Base-by-base conservation (phyloP, 2,888 invertebrate species). In the Lissocephala sabroskyi region DNA sequence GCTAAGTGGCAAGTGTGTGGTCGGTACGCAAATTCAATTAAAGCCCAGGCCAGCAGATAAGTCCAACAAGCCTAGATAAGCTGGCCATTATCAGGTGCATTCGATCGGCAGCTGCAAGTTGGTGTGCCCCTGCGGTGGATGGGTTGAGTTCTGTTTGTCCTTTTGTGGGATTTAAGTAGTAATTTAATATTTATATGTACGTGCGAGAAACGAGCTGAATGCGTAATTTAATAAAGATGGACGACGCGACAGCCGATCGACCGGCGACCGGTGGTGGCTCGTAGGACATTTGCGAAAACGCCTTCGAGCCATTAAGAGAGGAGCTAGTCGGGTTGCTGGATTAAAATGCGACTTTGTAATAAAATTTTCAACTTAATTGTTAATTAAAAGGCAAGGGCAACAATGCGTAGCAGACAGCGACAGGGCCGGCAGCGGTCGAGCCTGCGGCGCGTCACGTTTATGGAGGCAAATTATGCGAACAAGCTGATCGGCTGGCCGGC, bases 351-450 rank as follows among this genome's bases (percentile, higher is more conserved):
- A 62, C 49, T 55, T 59, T 49, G 66, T 58, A 63, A 65, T 67
- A 71, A 79, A 79, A 75, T 62, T 45, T 62, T 54, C 63, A 56
- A 78, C 49, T 70, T 75, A 76, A 78, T 78, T 75, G 75, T 74
- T 78, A 76, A 79, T 79, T 79, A 65, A 79, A 74, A 70, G 64
- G 51, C 62, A 79, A 74, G 67, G 64, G 51, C 62, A 59, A 36
- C 23, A 41, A 41, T 11, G 41, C 40, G 13, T 19, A 45, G 30
- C 41, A 10, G 30, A 19, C 35, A 14, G 4, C 18, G 10, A 30
- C n/a, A 30, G 30, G n/a, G 30, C n/a, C 30, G n/a, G n/a, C 6
- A 3, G 37, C 10, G 9, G 10, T 36, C 32, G 11, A 14, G 45
- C 62, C 52, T 53, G 50, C 45, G 59, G 62, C 62, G 32, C 37